Evolutionary conservation across 2,888 invertebrate genomes (phyloP).

Genomic region (Ashinkailepas kermadecensis): DNA sequence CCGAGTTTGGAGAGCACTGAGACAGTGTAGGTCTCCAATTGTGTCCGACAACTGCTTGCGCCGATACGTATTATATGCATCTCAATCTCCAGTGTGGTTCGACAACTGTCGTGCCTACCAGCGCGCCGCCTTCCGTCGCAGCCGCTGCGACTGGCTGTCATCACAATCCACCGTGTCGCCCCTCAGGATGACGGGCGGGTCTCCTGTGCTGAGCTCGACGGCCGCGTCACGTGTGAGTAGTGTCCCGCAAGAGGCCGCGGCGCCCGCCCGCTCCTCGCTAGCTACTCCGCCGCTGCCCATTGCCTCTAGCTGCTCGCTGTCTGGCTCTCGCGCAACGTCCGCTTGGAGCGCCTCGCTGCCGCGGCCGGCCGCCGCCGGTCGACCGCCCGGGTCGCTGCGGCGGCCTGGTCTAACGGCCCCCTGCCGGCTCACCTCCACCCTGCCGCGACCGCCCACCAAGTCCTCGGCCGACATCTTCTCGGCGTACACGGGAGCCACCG

Average conservation of each 20-base stretch:
- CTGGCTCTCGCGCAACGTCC: background rate
- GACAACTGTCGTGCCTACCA: no score
- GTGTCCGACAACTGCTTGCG: no score
- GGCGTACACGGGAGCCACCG: background rate
- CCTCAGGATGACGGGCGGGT: conserved; percentile 7
- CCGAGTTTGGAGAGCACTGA: no score
- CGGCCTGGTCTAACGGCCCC: background rate
- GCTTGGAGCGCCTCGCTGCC: conserved; percentile 7
- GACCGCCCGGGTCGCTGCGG: background rate
- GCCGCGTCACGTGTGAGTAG: background rate
- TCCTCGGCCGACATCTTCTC: conserved; percentile 6
- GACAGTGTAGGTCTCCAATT: no score
- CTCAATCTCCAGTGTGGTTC: no score
- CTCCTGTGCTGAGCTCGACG: background rate
- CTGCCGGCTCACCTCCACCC: background rate
- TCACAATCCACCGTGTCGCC: background rate
- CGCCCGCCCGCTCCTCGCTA: background rate
- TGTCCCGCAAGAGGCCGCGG: background rate
- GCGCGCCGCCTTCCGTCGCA: no score
- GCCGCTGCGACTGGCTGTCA: no score
- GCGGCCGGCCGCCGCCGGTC: background rate
- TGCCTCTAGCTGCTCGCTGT: background rate
- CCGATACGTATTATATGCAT: no score
- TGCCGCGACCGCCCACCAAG: background rate
- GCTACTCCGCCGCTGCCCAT: background rate